A percentile compares a stretch with the other conserved stretches of the same genome.
phyloP scores from a whole-genome alignment of 2,113 vertebrate species.

The Puma concolor region DNA sequence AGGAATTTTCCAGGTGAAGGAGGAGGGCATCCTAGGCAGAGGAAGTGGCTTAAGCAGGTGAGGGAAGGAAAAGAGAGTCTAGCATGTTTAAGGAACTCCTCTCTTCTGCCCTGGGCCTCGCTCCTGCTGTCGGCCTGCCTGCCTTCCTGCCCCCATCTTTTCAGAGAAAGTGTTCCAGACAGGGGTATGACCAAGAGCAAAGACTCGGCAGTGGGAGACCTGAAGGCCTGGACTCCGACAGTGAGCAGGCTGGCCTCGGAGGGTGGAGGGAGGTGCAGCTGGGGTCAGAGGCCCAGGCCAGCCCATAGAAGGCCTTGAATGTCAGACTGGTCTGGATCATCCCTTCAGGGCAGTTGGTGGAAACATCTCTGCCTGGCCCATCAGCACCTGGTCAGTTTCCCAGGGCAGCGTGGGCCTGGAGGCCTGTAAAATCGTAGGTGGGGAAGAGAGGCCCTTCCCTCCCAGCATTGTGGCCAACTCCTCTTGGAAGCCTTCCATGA shows the following conservation, averaged over 20 bases:
- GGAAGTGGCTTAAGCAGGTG: not conserved
- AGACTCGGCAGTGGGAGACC: not conserved
- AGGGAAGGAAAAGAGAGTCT: not conserved
- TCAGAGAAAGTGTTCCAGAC: not conserved
- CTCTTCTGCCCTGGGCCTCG: not conserved
- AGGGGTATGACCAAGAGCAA: too few relatives aligned
- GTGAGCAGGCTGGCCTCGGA: not conserved
- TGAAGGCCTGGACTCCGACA: not conserved
- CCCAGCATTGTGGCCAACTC: fast-evolving
- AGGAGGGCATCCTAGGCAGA: not conserved
- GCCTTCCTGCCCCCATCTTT: not conserved
- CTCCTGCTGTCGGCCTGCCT: not conserved
- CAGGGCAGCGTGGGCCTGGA: not conserved
- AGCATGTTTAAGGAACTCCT: fast-evolving
- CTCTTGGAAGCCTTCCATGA: not conserved
- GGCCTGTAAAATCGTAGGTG: not conserved
- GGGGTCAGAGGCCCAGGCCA: not conserved
- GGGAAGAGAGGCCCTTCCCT: not conserved
- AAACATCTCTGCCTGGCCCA: not conserved
- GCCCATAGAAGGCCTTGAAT: not conserved
- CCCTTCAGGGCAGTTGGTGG: not conserved
- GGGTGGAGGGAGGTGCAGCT: not conserved
- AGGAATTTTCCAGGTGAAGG: not conserved
- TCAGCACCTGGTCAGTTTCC: not conserved
- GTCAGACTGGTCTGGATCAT: not conserved